Base-by-base conservation (phyloP, 2,888 invertebrate species). In the Thecophora atra region DNA sequence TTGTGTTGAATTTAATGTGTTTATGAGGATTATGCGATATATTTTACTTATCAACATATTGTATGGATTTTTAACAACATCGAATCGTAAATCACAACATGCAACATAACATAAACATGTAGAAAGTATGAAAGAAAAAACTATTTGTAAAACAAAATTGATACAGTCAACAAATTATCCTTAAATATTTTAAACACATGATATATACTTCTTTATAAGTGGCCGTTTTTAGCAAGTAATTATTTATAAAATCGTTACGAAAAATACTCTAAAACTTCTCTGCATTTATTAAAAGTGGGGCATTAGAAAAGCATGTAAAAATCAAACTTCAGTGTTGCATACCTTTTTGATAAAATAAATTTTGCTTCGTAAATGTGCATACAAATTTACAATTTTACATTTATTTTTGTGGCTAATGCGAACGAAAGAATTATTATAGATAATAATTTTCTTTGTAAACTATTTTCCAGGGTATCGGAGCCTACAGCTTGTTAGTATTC, bases 401-500 rank as follows among this genome's bases (percentile, higher is more conserved):
- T 47, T 11, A 47, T 17, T 17, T 47, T 47, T 47, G 15, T 11
- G 1, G n/a, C 17, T 47, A 47, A 47, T 47, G 4, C 17, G 17
- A 47, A n/a, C 17, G n/a, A n/a, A 8, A 5, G 47, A 37, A 37
- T 47, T 47, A 5, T n/a, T 47, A 47, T 47, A 44, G 21, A 47
- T 58, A 68, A 24, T 70, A 21, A 70, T 63, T 47, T 51, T 15
- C 30, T 70, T 69, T 71, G 73, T 60, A 68, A 73, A 72, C 42
- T 76, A 70, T 75, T 73, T 82, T 84, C 71, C 82, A 85, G 85
- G 78, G 81, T 83, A 77, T 81, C 83, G 77, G 81, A 78, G 72
- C 85, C 85, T 74, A 81, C 85, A 75, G 83, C 84, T 77, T 85
- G 86, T 81, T 85, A 85, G 78, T 78, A 75, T 47, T 19, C 15